Evolutionary conservation across 2,113 vertebrate species (phyloP), one percentile per base, ranked within the genome.

Genomic region (Speoplatyrhinus poulsoni): DNA sequence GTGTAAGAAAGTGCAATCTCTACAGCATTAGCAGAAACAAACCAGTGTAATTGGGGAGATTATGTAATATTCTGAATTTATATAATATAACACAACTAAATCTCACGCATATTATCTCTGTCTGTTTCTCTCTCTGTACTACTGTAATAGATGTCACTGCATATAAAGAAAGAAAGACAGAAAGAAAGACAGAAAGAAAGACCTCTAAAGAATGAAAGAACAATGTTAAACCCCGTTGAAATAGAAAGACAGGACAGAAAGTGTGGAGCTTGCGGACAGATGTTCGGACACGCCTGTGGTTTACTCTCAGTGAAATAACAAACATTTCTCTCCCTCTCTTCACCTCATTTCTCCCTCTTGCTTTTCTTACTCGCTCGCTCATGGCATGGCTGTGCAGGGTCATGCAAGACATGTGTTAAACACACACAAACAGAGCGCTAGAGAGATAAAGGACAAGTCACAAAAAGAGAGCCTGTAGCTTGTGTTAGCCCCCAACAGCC

Each of bases 11-110:
- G 68, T 74, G 12, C 76, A 69, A 65, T 69, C 71, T 68, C 76
- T 48, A 53, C 67, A 71, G 55, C 69, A 80, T 74, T 70, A 83
- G 76, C 79, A 76, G 74, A 81, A 76, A 88, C 82, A 85, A 86
- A 87, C 77, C 79, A 87, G 77, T 78, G 59, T 0, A 2, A 26
- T 68, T 65, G 56, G 81, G 82, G 79, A 84, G 76, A 65, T 26
- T 26, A 26, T 26, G 26, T 26, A 26, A 26, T 26, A 26, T 26
- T 26, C 26, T 3, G 26, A 26, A 26, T 26, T 26, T 26, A 2
- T 26, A 26, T 26, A 26, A 26, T 26, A 26, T 26, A 26, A 26
- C 26, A 26, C 26, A 26, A 26, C 26, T 26, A 26, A 26, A 26
- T 26, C 26, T 26, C 26, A 26, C 26, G 26, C 26, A 26, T 26